Evolutionary conservation across 92 coral and sea anemone species (phyloP), one percentile per base, ranked within the genome.

Genomic region (Actinernus sp.): DNA sequence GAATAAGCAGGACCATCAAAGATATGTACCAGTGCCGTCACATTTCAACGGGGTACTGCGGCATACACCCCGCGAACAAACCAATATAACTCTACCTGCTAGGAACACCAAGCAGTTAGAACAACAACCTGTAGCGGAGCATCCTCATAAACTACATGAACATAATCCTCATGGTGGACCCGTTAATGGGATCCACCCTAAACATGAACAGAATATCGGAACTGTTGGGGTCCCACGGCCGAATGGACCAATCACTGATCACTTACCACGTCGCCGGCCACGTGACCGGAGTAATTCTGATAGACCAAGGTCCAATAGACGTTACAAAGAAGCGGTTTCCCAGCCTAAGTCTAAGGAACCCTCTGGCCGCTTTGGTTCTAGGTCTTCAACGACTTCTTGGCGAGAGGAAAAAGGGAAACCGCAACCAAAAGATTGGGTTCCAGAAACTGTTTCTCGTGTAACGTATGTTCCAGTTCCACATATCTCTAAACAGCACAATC

Each of bases 381-480:
- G 90, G 53, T 65, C 85, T 18, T 85, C 91, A 6, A 67, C 65
- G 78, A 60, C 82, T 49, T 68, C 83, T 5, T 83, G 82, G 51
- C 83, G 67, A 51, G 92, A 86, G 45, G 99, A 83, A 22, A 94
- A 97, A 30, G 63, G 56, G 13, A 91, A 91, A 67, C 88, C 99
- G 1, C 85, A 77, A 41, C 89, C 96, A 20, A 91, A 88, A 39
- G 85, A 76, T 19, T 84, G 97, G 97, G 58, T 26, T 55, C 64
- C 90, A 2, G 79, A 84, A 0, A 38, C 78, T 44, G 83, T 73
- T 4, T 64, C 76, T 37, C 62, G 53, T 31, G 83, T 88, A 17
- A 80, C 78, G 31, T 91, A 91, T 50, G 99, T 95, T n/a, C 90
- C 99, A 9, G 63, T 95, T 8, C 97, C 99, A 6, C 92, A 95